phyloP scores from a whole-genome alignment of 1,140 invertebrate genomes.

The Laupala kohalensis region DNA sequence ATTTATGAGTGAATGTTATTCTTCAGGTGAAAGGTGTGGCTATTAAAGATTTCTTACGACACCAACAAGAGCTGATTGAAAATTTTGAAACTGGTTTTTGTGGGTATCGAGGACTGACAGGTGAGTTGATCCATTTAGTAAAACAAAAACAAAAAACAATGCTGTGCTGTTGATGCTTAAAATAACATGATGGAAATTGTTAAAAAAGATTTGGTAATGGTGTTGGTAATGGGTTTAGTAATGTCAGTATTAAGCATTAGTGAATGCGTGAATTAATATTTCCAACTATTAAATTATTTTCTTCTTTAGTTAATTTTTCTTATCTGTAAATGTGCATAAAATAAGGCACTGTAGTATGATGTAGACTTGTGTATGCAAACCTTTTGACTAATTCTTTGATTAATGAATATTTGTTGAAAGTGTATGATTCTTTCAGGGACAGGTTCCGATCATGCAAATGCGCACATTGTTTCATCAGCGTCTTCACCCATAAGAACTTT shows the following conservation, averaged over 20 bases:
- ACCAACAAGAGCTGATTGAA: constrained; percentile 41
- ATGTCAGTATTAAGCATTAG: no score
- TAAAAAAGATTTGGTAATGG: no score
- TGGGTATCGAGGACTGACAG: constrained; percentile 46
- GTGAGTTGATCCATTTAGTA: constrained; percentile 26
- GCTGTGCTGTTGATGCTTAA: no score
- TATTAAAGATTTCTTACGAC: constrained; percentile 41
- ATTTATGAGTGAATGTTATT: no score
- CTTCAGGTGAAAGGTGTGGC: constrained; percentile 36
- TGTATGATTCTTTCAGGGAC: neutral
- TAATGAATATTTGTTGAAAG: no score
- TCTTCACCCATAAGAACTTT: constrained; percentile 5
- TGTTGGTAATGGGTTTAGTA: no score
- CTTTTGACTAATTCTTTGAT: no score
- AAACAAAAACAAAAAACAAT: no score
- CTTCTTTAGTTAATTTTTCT: neutral
- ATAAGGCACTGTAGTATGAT: no score
- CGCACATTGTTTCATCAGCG: constrained; percentile 1
- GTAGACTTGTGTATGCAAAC: no score
- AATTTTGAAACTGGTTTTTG: constrained; percentile 44
- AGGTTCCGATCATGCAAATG: neutral
- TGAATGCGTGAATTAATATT: no score
- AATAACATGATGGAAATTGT: no score
- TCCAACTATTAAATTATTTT: neutral
- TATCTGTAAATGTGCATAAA: neutral